Evolutionary conservation across 2,113 vertebrate species (phyloP).

Genomic region (Pan troglodytes): NHGRI_mPanTro3-v2.1_pri NC_086015.1:145013501-145014000

Average conservation of each 20-base stretch:
- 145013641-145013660: slow-evolving; percentile 84
- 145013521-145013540: neutral
- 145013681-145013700: slow-evolving; percentile 92
- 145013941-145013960: too few species aligned
- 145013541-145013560: neutral
- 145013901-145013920: slow-evolving; percentile 86
- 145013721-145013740: slow-evolving; percentile 95
- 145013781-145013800: slow-evolving; percentile 91
- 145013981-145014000: neutral
- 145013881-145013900: slow-evolving; percentile 89
- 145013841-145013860: slow-evolving; percentile 85
- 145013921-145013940: slow-evolving; percentile 90
- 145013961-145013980: neutral
- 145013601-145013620: neutral
- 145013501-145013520: neutral
- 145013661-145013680: slow-evolving; percentile 94
- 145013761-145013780: slow-evolving; percentile 91
- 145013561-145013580: neutral
- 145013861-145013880: slow-evolving; percentile 88
- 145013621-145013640: neutral
- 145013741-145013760: slow-evolving; percentile 95
- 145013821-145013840: slow-evolving; percentile 90
- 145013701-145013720: slow-evolving; percentile 87
- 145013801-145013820: slow-evolving; percentile 89
- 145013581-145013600: neutral